Evolutionary conservation across 2,797 vertebrate genomes (phyloP).

Genomic region (Muraenolepis orangiensis): DNA sequence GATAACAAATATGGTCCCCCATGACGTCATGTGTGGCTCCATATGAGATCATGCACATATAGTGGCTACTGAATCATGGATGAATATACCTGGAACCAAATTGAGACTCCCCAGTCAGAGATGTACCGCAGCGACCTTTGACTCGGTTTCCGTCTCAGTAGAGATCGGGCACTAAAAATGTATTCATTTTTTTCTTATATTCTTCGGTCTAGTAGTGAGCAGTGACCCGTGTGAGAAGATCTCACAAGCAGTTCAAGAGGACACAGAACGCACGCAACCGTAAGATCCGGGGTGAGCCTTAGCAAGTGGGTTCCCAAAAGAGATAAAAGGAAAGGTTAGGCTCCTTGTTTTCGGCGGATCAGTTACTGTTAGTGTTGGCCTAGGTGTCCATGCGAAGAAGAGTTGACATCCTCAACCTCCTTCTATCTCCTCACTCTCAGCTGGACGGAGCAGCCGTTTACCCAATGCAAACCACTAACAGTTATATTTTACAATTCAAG

Average conservation of each 20-base stretch:
- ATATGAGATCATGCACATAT: neutral
- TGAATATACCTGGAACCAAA: neutral
- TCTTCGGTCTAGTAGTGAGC: neutral
- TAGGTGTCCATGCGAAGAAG: neutral
- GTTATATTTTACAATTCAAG: neutral
- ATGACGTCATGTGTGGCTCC: neutral
- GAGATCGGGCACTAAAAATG: neutral
- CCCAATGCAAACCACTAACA: neutral
- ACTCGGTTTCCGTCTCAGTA: neutral
- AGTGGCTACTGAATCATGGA: neutral
- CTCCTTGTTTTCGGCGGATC: neutral
- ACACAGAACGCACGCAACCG: neutral
- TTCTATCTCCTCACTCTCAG: slow-evolving; percentile 22
- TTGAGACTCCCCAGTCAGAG: neutral
- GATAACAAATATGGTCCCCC: neutral
- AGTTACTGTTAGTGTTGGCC: neutral
- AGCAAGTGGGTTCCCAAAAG: neutral
- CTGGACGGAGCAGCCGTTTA: neutral
- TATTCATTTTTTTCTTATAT: neutral
- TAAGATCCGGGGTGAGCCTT: neutral
- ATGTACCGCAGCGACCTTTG: neutral
- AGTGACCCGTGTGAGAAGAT: neutral
- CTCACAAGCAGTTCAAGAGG: neutral
- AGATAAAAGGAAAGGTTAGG: neutral
- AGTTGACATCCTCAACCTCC: slow-evolving; percentile 27